Percentiles rank a stretch among this genome's conserved stretches.
These are phyloP conservation scores for Plagiodera versicolora DNA, from an alignment of 2,888 invertebrate genomes.

Conservation along the genomic window DNA sequence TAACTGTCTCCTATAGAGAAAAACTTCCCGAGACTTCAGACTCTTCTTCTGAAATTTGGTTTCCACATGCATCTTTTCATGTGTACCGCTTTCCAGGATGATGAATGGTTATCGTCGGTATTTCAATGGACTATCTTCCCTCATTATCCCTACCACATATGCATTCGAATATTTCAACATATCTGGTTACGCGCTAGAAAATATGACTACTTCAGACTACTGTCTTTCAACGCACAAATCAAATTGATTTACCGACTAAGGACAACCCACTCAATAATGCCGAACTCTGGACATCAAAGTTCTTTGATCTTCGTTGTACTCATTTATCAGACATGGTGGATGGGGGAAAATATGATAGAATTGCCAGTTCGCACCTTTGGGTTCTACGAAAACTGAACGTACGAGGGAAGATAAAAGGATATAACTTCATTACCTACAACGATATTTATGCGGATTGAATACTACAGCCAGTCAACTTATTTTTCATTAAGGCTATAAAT, in stretches of 20 bases:
- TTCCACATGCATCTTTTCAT: constrained; percentile 45
- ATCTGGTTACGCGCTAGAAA: constrained; percentile 26
- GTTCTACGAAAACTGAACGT: not conserved
- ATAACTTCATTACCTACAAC: not conserved
- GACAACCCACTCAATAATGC: constrained; percentile 28
- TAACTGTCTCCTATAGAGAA: too few relatives aligned
- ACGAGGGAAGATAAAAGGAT: not conserved
- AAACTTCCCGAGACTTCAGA: not conserved
- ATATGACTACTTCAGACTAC: constrained; percentile 13
- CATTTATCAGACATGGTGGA: constrained; percentile 16
- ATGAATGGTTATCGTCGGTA: constrained; percentile 42
- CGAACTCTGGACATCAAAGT: constrained; percentile 26
- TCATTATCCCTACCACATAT: constrained; percentile 30
- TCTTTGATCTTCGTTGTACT: constrained; percentile 16
- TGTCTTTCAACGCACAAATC: constrained; percentile 25
- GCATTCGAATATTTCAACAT: constrained; percentile 21
- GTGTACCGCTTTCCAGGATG: constrained; percentile 46
- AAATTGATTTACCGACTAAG: constrained; percentile 30
- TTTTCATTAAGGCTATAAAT: not conserved
- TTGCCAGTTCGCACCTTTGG: constrained; percentile 23
- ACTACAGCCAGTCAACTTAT: not conserved
- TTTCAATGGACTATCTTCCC: constrained; percentile 40
- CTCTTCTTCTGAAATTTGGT: constrained; percentile 32
- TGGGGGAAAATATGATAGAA: constrained; percentile 11
- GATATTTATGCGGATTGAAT: not conserved